phyloP scores from a whole-genome alignment of 2,888 invertebrate species.

The Platerodrilus igneus region DNA sequence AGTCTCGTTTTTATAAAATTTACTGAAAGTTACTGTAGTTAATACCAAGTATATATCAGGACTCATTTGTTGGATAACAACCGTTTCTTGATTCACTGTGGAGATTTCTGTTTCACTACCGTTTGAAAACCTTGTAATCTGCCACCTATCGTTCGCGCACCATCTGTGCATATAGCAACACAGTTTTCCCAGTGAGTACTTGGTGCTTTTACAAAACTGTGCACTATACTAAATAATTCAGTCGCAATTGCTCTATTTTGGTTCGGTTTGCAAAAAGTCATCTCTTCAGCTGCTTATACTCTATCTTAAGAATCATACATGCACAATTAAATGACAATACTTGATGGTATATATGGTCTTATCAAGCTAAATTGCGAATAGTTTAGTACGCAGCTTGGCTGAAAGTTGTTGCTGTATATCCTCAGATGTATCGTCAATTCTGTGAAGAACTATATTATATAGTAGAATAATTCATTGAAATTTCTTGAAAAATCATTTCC shows the following conservation, averaged over 20 bases:
- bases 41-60: slow-evolving; percentile 8
- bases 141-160: slow-evolving; percentile 18
- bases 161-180: slow-evolving; percentile 26
- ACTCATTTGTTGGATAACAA: slow-evolving; percentile 17
- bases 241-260: slow-evolving; percentile 13
- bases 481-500: slow-evolving; percentile 3
- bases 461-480: slow-evolving; percentile 3
- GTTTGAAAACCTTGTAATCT: slow-evolving; percentile 15
- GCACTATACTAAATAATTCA: slow-evolving; percentile 19
- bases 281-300: slow-evolving; percentile 18
- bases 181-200: slow-evolving; percentile 25
- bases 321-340: slow-evolving; percentile 21
- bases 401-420: slow-evolving; percentile 23
- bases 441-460: slow-evolving; percentile 17
- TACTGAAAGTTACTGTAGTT: neutral
- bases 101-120: slow-evolving; percentile 15
- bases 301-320: slow-evolving; percentile 20
- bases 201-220: slow-evolving; percentile 18
- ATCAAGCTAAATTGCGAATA: slow-evolving; percentile 20
- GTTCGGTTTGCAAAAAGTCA: slow-evolving; percentile 25
- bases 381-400: slow-evolving; percentile 11
- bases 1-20: slow-evolving; percentile 2
- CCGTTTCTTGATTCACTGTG: slow-evolving; percentile 15
- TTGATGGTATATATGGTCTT: slow-evolving; percentile 21
- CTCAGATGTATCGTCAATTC: slow-evolving; percentile 21